Evolutionary conservation across 2,797 vertebrate species (phyloP), one percentile per base, ranked within the genome.

Genomic region (Bradypodion pumilum): DNA sequence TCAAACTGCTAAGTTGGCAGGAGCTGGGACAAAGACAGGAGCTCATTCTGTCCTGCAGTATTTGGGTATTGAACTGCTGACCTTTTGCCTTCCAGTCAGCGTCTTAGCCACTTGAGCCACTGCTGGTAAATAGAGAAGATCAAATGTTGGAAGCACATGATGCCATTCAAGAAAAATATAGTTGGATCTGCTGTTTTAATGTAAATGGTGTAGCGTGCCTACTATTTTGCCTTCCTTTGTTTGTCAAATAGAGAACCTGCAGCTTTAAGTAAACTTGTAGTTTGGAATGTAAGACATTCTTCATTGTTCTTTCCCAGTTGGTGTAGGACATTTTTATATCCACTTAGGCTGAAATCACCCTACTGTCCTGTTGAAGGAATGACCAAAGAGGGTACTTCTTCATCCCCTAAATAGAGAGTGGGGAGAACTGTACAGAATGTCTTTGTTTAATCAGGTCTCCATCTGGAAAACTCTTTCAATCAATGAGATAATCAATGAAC

Each of bases 101-200:
- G n/a, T n/a, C n/a, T n/a, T n/a, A n/a, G n/a, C n/a, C n/a, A n/a
- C n/a, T n/a, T n/a, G n/a, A n/a, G n/a, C n/a, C n/a, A n/a, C n/a
- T n/a, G n/a, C n/a, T 85, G 35, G 1, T 91, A 46, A 82, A 80
- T 86, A 84, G 81, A 86, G 90, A 78, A 90, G 83, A 90, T 87
- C 78, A 91, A 88, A 89, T 84, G 74, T 65, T 92, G 89, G 91
- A 92, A 62, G 82, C 83, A 84, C 89, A 85, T 66, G 82, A 87
- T 85, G 56, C 56, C 82, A 81, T 84, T 87, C 16, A 88, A 80
- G 84, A 88, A 90, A 92, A 90, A 68, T 88, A 65, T 84, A 81
- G 62, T 68, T 89, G 85, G 59, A 66, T 89, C 68, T 78, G 60
- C 62, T 19, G 56, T 62, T 66, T 23, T 62, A 82, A 88, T 40